Evolutionary conservation across 2,888 invertebrate species (phyloP), one percentile per base, ranked within the genome.

Genomic region (Mechanitis mazaeus): DNA sequence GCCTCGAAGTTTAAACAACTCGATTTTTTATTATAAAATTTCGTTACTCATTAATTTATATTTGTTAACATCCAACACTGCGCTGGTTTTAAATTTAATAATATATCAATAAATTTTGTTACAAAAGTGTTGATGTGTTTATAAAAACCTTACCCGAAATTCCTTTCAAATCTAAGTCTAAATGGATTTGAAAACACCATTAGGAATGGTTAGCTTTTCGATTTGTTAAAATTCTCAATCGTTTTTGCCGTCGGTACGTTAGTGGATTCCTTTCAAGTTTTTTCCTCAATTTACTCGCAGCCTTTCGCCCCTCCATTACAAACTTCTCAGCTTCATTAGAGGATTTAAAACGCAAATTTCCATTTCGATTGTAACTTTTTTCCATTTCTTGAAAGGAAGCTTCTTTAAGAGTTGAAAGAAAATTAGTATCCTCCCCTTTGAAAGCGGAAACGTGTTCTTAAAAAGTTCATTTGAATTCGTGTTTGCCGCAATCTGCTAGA

Each of bases 291-390:
- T 88, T 83, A 75, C 80, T 76, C 79, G 79, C 84, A 87, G 87
- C 85, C 85, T 87, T 86, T 85, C 86, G 80, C 85, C 87, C 87
- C 87, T 86, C 87, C 88, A 89, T 89, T 87, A 84, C 80, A 83
- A 90, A 89, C 80, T 90, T 89, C 90, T 86, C 85, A 82, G 88
- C 85, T 89, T 89, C 89, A 89, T 90, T 90, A 90, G 90, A 88
- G 84, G 87, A 88, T 89, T 90, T 90, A 90, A 90, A 90, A 88
- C 89, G 88, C 90, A 90, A 90, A 90, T 90, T 90, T 87, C 87
- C 87, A 84, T 85, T 89, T 86, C 87, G 89, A 87, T 89, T 89
- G 89, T 89, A 90, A 89, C 88, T 90, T 90, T 88, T 88, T 89
- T 50, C 85, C 81, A 87, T 84, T 84, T 81, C 86, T 87, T 84